Conservation (phyloP, 2,888 invertebrate genomes). For the Scaptomyza flava region DNA sequence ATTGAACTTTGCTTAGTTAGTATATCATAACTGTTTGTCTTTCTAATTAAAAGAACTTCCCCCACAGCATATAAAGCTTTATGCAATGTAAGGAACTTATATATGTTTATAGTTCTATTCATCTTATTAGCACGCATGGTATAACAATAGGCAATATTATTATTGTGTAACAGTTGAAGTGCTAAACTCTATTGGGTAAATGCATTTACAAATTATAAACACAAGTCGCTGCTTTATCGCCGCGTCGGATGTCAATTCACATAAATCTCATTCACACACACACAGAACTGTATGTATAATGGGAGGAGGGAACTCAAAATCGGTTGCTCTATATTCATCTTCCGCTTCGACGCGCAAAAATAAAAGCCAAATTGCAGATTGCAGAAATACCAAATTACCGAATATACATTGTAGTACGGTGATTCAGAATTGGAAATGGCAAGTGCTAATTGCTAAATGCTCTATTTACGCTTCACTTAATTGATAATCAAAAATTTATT, state of each 20-base stretch:
- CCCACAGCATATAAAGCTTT: background rate
- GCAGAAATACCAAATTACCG: constrained; percentile 18
- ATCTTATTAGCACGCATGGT: background rate
- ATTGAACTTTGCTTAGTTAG: too few relatives aligned
- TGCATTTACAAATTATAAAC: constrained; percentile 10
- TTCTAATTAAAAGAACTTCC: too few relatives aligned
- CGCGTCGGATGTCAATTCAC: constrained; percentile 41
- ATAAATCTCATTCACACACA: constrained; percentile 51
- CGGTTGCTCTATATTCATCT: constrained; percentile 35
- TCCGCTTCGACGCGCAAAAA: constrained; percentile 66
- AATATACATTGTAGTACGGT: constrained; percentile 30
- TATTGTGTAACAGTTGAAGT: constrained; percentile 1
- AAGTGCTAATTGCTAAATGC: constrained; percentile 36
- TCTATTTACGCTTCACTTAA: constrained; percentile 68
- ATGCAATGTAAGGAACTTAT: background rate
- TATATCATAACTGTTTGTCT: too few relatives aligned
- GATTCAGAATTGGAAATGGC: constrained; percentile 16
- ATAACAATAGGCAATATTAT: background rate
- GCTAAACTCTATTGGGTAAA: constrained; percentile 2
- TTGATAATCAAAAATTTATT: constrained; percentile 72
- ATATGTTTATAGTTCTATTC: background rate
- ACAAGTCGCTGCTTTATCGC: constrained; percentile 17
- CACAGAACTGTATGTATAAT: background rate
- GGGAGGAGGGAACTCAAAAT: background rate
- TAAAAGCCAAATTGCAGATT: constrained; percentile 51